Conservation (phyloP, 1,140 invertebrate genomes). For the Drosophila ercepeae region DNA sequence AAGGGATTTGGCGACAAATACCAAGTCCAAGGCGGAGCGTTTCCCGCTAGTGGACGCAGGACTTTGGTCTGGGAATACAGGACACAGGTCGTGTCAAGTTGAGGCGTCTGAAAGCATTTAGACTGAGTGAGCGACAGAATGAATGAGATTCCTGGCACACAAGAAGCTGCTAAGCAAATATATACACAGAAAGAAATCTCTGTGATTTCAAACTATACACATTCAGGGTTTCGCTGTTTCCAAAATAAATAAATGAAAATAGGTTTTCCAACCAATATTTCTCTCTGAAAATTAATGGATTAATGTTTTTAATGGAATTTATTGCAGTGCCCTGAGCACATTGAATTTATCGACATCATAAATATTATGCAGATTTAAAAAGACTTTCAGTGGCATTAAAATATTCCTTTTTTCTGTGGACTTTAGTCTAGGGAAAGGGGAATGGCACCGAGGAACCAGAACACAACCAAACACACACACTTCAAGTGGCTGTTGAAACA, state of each 20-base stretch:
- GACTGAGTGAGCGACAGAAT: slow-evolving; percentile 53
- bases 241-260: background rate
- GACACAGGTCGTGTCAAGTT: slow-evolving; percentile 37
- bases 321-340: background rate
- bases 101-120: slow-evolving; percentile 69
- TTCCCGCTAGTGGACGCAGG: background rate
- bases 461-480: slow-evolving; percentile 50
- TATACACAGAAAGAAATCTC: slow-evolving; percentile 25
- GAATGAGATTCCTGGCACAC: slow-evolving; percentile 56
- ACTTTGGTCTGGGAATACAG: slow-evolving; percentile 3
- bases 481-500: slow-evolving; percentile 65
- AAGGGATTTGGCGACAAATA: slow-evolving; percentile 61
- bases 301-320: background rate
- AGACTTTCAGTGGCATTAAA: background rate
- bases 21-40: slow-evolving; percentile 36
- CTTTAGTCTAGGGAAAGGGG: background rate
- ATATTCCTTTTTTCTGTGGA: background rate
- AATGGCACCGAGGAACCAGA: slow-evolving; percentile 20
- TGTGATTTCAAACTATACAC: background rate
- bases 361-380: slow-evolving; percentile 2
- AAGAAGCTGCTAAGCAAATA: slow-evolving; percentile 72
- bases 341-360: background rate
- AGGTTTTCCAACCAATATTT: no score
- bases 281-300: background rate
- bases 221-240: no score